Evolutionary conservation across 2,888 invertebrate species (phyloP), one percentile per base, ranked within the genome.

Genomic region (Philopedon plagiatum): DNA sequence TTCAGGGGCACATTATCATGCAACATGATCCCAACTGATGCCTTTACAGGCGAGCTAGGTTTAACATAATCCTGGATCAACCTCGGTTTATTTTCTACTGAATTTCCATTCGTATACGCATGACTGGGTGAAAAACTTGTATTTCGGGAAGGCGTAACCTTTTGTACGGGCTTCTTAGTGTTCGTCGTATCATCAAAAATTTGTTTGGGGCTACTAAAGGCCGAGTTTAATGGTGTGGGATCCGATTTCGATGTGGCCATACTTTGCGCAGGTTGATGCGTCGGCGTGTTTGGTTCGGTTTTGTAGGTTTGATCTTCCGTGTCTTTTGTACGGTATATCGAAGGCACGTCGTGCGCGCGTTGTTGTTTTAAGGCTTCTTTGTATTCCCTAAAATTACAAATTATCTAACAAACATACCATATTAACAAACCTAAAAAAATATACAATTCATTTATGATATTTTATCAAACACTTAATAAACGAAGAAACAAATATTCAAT

Each of bases 281-380:
- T 86, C 78, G 86, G 86, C 39, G 84, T 88, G 84, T 83, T 86
- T 68, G 86, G 86, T 83, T 86, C 86, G 15, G 87, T 87, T 80
- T 87, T 87, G 39, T 86, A 86, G 32, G 86, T 86, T 71, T 87
- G 87, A 78, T 89, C 89, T 68, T 88, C 85, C 78, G 89, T 88
- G 18, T 90, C 89, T 78, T 91, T 89, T 79, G 91, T 90, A 77
- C 91, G 88, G 85, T 94, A 94, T 71, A 94, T 90, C 75, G 88
- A 87, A 58, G 87, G 87, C 54, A 88, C 88, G 83, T 94, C 94
- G 86, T 92, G 93, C 75, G 91, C 93, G 78, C 95, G 89, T 85
- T 95, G 95, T 81, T 94, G 93, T 85, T 93, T 92, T 83, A 95
- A 86, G 70, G 95, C 95, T 89, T 95, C 95, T 88, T 95, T 95